Conservation (phyloP, 2,797 vertebrate species). For the Crypturellus tataupa region DNA sequence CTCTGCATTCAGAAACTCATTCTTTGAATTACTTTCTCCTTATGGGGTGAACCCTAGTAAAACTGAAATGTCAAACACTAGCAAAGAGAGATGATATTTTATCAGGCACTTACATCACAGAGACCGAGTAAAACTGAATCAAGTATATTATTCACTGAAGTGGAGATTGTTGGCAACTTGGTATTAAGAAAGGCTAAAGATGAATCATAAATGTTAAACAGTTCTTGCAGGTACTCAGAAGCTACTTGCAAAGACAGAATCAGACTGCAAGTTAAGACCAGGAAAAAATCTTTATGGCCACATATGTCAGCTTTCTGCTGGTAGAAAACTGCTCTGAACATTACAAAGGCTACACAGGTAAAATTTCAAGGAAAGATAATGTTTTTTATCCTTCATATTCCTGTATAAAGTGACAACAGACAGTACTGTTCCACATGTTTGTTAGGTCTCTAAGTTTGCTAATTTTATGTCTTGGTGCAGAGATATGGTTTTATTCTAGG, state of each 20-base stretch:
- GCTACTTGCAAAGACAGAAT: neutral
- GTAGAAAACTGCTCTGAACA: neutral
- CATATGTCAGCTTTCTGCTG: neutral
- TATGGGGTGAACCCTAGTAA: constrained; percentile 1
- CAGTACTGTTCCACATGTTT: neutral
- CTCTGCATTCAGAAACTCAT: constrained; percentile 13
- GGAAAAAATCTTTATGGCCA: neutral
- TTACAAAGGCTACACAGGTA: neutral
- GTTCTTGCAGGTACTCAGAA: neutral
- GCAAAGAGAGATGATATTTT: constrained; percentile 35
- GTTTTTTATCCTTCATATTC: neutral
- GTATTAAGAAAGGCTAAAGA: constrained; percentile 54
- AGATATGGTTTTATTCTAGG: neutral
- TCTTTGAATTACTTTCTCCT: constrained; percentile 50
- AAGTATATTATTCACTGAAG: constrained; percentile 51
- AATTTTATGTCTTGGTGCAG: neutral
- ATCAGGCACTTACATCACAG: constrained; percentile 27
- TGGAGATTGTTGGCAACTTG: constrained; percentile 25
- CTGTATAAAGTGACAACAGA: neutral
- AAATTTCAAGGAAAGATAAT: neutral
- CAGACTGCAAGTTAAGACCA: neutral
- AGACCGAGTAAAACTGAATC: constrained; percentile 45
- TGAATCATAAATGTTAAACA: constrained; percentile 34
- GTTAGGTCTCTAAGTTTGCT: neutral
- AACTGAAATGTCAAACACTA: constrained; percentile 61